A percentile compares a stretch with the other conserved stretches of the same genome.
These are phyloP conservation scores for Globodera rostochiensis DNA, from an alignment of 1,140 invertebrate species.

Conservation along the genomic window DNA sequence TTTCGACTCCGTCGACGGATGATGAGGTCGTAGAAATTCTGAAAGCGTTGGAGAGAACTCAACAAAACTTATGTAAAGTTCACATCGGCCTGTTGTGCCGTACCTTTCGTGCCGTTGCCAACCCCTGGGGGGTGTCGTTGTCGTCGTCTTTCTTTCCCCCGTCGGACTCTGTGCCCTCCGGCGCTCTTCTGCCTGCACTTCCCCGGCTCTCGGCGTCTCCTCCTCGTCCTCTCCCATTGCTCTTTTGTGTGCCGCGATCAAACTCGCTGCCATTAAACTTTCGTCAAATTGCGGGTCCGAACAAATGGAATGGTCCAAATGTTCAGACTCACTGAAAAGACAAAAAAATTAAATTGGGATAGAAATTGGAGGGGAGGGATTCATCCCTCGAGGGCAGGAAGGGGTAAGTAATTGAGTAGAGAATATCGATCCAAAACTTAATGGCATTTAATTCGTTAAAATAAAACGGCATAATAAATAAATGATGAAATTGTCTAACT, in stretches of 20 bases:
- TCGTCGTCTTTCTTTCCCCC: too few relatives aligned
- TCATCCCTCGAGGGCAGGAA: too few relatives aligned
- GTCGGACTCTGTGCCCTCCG: neutral
- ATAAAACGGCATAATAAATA: too few relatives aligned
- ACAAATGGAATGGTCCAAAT: slow-evolving; percentile 56
- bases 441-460: too few relatives aligned
- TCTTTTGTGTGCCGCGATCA: slow-evolving; percentile 11
- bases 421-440: too few relatives aligned
- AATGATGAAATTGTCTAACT: too few relatives aligned
- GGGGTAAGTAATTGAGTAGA: too few relatives aligned
- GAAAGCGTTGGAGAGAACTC: neutral
- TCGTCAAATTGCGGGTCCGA: slow-evolving; percentile 57
- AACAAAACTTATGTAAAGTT: neutral
- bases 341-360: neutral
- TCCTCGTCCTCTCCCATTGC: neutral
- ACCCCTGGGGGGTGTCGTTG: too few relatives aligned
- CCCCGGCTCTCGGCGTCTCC: neutral
- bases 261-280: slow-evolving; percentile 1
- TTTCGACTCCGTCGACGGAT: neutral
- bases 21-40: neutral
- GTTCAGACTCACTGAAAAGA: neutral
- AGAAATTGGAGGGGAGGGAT: too few relatives aligned
- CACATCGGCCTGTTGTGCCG: neutral
- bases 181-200: neutral
- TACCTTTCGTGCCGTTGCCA: neutral